These are phyloP conservation scores for Onchidella celtica DNA, from an alignment of 2,888 invertebrate genomes.

Conservation along the genomic window DNA sequence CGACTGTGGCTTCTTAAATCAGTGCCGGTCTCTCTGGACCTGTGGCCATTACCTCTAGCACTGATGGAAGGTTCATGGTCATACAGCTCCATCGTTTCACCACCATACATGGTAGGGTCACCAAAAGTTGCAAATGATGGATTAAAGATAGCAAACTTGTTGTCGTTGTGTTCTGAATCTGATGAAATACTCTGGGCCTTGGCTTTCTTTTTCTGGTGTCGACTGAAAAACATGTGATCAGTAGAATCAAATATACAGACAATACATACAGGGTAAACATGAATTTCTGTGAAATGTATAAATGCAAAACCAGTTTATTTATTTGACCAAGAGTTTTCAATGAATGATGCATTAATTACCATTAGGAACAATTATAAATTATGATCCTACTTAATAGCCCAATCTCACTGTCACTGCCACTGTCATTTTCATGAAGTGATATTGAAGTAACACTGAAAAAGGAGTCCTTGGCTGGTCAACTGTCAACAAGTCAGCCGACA, in stretches of 20 bases:
- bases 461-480: too few relatives aligned
- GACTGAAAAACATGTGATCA: background rate
- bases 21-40: background rate
- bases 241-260: background rate
- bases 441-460: too few relatives aligned
- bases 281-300: background rate
- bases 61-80: background rate
- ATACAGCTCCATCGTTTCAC: constrained; percentile 27
- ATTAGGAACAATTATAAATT: too few relatives aligned
- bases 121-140: background rate
- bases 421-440: too few relatives aligned
- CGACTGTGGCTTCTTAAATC: background rate
- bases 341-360: too few relatives aligned
- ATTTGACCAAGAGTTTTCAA: too few relatives aligned
- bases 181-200: background rate
- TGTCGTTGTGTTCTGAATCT: background rate
- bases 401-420: too few relatives aligned
- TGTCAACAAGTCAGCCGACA: too few relatives aligned
- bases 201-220: background rate
- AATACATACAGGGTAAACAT: background rate
- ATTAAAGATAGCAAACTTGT: constrained; percentile 21
- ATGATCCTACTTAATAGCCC: too few relatives aligned
- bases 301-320: background rate
- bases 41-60: background rate
- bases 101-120: constrained; percentile 35